Conservation (phyloP, 2,888 invertebrate species). For the Chaetogeoica ovagalla region DNA sequence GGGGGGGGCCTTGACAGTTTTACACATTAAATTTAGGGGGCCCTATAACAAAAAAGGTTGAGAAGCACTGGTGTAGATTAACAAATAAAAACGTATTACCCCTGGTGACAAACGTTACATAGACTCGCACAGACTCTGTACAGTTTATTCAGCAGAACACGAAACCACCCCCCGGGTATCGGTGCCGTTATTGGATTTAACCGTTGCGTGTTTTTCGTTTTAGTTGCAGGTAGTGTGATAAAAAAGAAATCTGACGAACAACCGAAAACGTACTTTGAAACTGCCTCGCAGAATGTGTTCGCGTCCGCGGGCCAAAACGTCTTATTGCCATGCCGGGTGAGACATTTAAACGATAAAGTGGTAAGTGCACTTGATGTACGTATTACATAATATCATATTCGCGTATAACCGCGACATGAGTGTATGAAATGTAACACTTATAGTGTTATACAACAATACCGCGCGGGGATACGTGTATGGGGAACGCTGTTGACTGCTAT, state of each 20-base stretch:
- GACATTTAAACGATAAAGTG: constrained; percentile 48
- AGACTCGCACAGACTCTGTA: too few relatives aligned
- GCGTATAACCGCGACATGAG: neutral
- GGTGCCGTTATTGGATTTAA: constrained; percentile 13
- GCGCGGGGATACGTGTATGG: neutral
- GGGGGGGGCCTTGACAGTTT: too few relatives aligned
- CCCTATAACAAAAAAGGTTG: too few relatives aligned
- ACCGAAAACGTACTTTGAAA: constrained; percentile 47
- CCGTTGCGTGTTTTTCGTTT: constrained; percentile 7
- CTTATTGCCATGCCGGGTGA: constrained; percentile 44
- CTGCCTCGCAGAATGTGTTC: constrained; percentile 40
- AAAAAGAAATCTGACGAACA: constrained; percentile 45
- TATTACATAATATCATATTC: neutral
- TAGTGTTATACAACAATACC: neutral
- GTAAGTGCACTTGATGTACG: constrained; percentile 34
- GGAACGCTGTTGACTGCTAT: constrained; percentile 10
- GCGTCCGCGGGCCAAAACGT: constrained; percentile 48
- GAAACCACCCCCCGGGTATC: too few relatives aligned
- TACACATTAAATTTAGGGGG: too few relatives aligned
- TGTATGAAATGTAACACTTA: constrained; percentile 17
- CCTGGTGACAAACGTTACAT: too few relatives aligned
- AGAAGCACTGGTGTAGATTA: too few relatives aligned
- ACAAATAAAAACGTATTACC: too few relatives aligned
- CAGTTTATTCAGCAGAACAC: too few relatives aligned
- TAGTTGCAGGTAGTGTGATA: constrained; percentile 36